Conservation (phyloP, 2,113 vertebrate genomes). For the Dendropsophus ebraccatus region DNA sequence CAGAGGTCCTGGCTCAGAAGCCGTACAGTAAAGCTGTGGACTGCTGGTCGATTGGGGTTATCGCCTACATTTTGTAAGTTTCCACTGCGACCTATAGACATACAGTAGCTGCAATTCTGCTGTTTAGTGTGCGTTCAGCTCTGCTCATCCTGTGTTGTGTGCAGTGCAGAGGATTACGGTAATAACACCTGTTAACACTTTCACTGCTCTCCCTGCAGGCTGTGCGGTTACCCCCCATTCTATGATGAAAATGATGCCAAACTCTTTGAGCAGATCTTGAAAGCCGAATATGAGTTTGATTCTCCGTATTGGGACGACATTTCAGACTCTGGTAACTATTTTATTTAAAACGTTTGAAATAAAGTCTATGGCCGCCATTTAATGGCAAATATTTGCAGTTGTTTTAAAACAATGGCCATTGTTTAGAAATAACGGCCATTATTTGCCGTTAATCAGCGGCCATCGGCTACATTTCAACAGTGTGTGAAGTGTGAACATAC, state of each 20-base stretch:
- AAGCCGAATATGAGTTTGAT: conserved; percentile 96
- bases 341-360: too few species aligned
- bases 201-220: conserved; percentile 69
- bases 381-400: too few species aligned
- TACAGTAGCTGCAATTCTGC: neutral
- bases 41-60: conserved; percentile 98
- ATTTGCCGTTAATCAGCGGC: too few species aligned
- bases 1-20: conserved; percentile 95
- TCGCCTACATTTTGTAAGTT: conserved; percentile 94
- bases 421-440: too few species aligned
- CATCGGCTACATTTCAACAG: too few species aligned
- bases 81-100: neutral
- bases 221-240: conserved; percentile 97
- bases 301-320: conserved; percentile 99
- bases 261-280: conserved; percentile 96
- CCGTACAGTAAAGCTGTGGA: conserved; percentile 98
- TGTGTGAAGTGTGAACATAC: too few species aligned
- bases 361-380: too few species aligned
- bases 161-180: neutral
- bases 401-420: too few species aligned
- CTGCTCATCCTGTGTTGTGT: neutral
- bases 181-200: neutral
- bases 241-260: conserved; percentile 97
- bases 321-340: conserved; percentile 88
- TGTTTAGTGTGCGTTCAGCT: neutral